These are phyloP conservation scores for Microdon myrmicae DNA, from an alignment of 2,888 invertebrate species.

Conservation along the genomic window DNA sequence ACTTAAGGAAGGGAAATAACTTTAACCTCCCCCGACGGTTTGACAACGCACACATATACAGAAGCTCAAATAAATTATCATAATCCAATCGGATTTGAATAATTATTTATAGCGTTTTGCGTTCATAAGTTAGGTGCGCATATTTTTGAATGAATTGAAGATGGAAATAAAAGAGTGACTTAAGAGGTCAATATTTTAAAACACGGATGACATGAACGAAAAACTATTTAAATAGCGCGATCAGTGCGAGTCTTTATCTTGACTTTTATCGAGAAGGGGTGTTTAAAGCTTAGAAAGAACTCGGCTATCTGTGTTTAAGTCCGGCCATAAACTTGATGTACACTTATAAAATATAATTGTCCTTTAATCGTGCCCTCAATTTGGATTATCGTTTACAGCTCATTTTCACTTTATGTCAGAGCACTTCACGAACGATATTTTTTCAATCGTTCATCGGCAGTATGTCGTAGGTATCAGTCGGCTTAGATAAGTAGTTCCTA, in stretches of 20 bases:
- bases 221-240: too few relatives aligned
- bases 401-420: constrained; percentile 15
- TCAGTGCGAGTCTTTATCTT: too few relatives aligned
- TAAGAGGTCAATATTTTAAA: neutral
- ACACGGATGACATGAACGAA: too few relatives aligned
- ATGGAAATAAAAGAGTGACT: neutral
- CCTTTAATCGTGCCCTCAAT: constrained; percentile 34
- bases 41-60: constrained; percentile 7
- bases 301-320: constrained; percentile 16
- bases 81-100: constrained; percentile 69
- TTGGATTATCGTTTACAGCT: constrained; percentile 42
- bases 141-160: constrained; percentile 12
- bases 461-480: too few relatives aligned
- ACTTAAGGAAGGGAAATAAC: neutral
- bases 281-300: neutral
- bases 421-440: too few relatives aligned
- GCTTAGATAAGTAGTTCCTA: too few relatives aligned
- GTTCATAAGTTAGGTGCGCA: constrained; percentile 21
- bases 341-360: constrained; percentile 27
- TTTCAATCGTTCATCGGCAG: too few relatives aligned
- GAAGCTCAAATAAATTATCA: constrained; percentile 66
- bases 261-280: neutral
- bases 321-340: constrained; percentile 17
- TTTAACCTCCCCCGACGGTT: constrained; percentile 17
- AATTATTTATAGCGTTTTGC: constrained; percentile 61